A percentile compares a stretch with the other conserved stretches of the same genome.
These are phyloP conservation scores for Campylomormyrus tamandua DNA, from an alignment of 2,113 vertebrate genomes.

Conservation along the genomic window DNA sequence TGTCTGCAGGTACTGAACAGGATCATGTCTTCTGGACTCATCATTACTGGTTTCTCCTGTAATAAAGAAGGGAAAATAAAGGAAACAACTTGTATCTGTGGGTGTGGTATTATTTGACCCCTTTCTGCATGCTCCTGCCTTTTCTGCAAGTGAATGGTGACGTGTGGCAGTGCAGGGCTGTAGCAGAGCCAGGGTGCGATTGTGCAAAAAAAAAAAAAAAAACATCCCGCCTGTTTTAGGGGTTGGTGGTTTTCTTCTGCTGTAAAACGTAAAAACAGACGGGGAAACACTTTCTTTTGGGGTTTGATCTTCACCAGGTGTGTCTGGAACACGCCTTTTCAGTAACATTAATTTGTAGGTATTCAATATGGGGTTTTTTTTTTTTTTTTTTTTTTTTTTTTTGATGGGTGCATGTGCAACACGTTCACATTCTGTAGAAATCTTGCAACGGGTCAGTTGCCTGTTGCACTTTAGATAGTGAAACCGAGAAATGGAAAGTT, in stretches of 20 bases:
- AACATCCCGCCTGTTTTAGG: neutral
- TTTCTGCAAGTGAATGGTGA: neutral
- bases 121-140: slow-evolving; percentile 20
- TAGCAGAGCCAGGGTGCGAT: neutral
- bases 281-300: neutral
- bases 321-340: neutral
- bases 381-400: neutral
- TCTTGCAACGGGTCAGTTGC: neutral
- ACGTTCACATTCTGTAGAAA: neutral
- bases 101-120: slow-evolving; percentile 72
- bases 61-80: slow-evolving; percentile 75
- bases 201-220: neutral
- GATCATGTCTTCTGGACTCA: slow-evolving; percentile 64
- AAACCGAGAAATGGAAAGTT: neutral
- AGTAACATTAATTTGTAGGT: neutral
- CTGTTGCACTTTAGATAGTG: neutral
- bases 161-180: neutral
- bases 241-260: neutral
- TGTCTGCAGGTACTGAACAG: slow-evolving; percentile 76
- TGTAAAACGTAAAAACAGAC: neutral
- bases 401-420: neutral
- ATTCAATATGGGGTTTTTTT: neutral
- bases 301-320: neutral
- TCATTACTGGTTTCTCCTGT: slow-evolving; percentile 63
- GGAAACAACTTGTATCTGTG: slow-evolving; percentile 69